Conservation (phyloP, 2,888 invertebrate species). For the Agrypnus murinus region DNA sequence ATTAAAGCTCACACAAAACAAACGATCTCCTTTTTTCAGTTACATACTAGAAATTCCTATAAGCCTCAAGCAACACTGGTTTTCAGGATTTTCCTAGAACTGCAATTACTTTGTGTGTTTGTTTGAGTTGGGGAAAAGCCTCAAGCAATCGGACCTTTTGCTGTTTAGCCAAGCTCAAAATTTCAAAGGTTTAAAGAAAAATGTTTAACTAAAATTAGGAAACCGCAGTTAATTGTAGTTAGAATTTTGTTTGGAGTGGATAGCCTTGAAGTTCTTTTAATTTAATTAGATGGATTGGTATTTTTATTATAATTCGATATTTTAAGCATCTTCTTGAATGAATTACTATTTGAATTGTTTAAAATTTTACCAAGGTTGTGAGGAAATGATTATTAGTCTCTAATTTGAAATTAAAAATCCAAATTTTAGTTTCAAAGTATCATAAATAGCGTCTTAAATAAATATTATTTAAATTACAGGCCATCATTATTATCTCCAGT, state of each 20-base stretch:
- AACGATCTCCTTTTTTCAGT: not conserved
- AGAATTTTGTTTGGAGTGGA: too few species aligned
- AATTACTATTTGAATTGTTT: too few species aligned
- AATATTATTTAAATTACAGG: not conserved
- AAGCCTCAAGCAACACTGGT: not conserved
- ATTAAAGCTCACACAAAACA: not conserved
- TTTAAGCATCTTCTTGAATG: too few species aligned
- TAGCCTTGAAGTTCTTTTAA: too few species aligned
- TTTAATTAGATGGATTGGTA: too few species aligned
- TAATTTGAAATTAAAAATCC: not conserved
- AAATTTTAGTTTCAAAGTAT: not conserved
- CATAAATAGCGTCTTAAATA: not conserved
- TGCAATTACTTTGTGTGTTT: constrained; percentile 5
- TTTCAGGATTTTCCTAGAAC: constrained; percentile 7
- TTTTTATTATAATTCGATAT: too few species aligned
- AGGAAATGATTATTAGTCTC: too few species aligned
- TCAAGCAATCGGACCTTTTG: constrained; percentile 1
- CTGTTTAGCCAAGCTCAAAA: constrained; percentile 6
- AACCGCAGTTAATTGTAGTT: too few species aligned
- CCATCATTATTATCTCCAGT: not conserved
- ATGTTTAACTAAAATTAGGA: not conserved
- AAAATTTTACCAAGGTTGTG: too few species aligned
- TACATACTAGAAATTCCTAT: not conserved
- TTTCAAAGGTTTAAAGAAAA: not conserved
- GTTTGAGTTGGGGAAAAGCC: constrained; percentile 1